phyloP scores from a whole-genome alignment of 2,113 vertebrate genomes.

The Mesitornis unicolor region DNA sequence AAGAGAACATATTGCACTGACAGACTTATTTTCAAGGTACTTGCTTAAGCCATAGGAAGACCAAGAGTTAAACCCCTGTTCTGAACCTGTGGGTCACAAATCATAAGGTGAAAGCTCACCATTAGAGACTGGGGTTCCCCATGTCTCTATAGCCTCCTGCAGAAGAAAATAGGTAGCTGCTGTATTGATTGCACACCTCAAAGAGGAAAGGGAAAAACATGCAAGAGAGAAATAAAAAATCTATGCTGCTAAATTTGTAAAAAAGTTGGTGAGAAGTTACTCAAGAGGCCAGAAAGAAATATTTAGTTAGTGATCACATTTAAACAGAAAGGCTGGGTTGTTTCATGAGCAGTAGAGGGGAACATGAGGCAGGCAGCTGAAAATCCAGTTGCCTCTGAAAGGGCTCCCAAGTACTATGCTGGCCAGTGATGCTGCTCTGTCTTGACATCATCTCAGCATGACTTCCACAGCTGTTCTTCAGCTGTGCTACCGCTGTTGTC shows the following conservation, averaged over 20 bases:
- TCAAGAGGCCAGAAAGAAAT: neutral
- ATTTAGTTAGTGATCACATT: neutral
- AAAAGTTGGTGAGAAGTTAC: neutral
- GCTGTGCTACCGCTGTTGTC: rapidly evolving
- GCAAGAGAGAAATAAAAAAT: neutral
- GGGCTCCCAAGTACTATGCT: neutral
- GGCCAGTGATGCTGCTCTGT: neutral
- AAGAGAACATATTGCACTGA: neutral
- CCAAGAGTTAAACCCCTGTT: neutral
- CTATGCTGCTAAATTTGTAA: neutral
- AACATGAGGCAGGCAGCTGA: neutral
- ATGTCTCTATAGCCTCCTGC: neutral
- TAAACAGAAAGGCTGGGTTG: neutral
- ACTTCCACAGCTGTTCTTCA: rapidly evolving
- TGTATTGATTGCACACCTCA: neutral
- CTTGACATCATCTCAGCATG: rapidly evolving
- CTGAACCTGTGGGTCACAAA: neutral
- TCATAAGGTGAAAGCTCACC: neutral
- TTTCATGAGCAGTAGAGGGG: neutral
- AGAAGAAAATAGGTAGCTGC: neutral
- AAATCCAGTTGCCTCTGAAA: neutral
- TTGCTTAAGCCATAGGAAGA: neutral
- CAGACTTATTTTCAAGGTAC: neutral
- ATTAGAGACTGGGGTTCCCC: rapidly evolving
- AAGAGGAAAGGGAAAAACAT: neutral